Evolutionary conservation across 2,113 vertebrate genomes (phyloP), one percentile per base, ranked within the genome.

Genomic region (Mesoclemmys tuberculata): DNA sequence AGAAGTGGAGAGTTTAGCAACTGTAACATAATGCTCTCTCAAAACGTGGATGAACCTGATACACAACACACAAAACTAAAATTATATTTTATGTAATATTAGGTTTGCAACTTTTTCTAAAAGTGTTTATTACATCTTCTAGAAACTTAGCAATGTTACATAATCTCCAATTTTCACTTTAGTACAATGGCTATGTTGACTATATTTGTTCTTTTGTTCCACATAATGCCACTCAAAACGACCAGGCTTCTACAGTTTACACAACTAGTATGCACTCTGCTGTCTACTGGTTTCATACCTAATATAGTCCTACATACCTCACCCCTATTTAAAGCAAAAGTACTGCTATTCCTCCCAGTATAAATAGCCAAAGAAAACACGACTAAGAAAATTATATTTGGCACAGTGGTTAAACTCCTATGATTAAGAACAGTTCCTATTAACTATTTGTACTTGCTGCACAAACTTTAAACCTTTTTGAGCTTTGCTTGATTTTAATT

Each of bases 291-390:
- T 91, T 97, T 98, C 54, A 95, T 95, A 94, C 93, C 91, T 98
- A 97, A 96, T 95, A 93, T 98, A 97, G 97, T 81, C 82, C 74
- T 96, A 87, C 10, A 88, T 68, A 26, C 80, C 44, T 91, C 85
- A 85, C 52, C 87, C 83, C 84, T 97, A 91, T 86, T 96, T 81
- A 96, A 87, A 97, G 92, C 75, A 94, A 94, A 94, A 78, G 27
- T 54, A 7, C 35, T 87, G 81, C 46, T 85, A 75, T 87, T 96
- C 80, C 58, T 85, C 54, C 58, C 48, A 90, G 81, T 80, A 96
- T 82, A 96, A 97, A 97, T 19, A 97, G 88, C 6, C 82, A 97
- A 97, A 95, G 82, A 97, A 97, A 97, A 87, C 95, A 95, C 31
- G 92, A 89, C 52, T 54, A 95, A 89, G 44, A 95, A 94, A 48